Conservation (phyloP, 2,797 vertebrate species). For the Darevskia nairensis region DNA sequence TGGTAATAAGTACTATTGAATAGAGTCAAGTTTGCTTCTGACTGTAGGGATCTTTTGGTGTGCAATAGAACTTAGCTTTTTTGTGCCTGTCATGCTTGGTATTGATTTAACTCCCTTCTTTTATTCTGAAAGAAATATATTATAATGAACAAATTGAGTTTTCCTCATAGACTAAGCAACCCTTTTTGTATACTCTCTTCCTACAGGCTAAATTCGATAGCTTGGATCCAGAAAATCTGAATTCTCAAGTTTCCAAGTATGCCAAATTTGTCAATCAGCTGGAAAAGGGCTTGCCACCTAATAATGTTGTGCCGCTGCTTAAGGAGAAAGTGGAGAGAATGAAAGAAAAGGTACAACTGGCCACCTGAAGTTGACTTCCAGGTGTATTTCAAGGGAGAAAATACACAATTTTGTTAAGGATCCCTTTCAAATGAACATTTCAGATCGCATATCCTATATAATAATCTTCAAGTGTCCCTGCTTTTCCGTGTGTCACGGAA, state of each 20-base stretch:
- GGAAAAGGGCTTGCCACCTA: slow-evolving; percentile 86
- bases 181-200: slow-evolving; percentile 18
- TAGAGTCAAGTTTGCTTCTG: background rate
- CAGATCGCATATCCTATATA: background rate
- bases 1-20: background rate
- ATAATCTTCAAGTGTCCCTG: too few species aligned
- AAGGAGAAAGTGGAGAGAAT: slow-evolving; percentile 84
- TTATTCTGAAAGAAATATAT: too few species aligned
- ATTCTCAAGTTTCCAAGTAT: slow-evolving; percentile 82
- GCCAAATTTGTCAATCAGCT: slow-evolving; percentile 83
- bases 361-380: background rate
- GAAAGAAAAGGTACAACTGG: slow-evolving; percentile 82
- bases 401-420: background rate
- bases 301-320: slow-evolving; percentile 81
- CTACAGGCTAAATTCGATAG: slow-evolving; percentile 65
- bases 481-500: too few species aligned
- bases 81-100: background rate
- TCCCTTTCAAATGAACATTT: background rate
- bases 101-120: background rate
- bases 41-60: too few species aligned
- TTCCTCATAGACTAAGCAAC: background rate
- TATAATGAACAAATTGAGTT: background rate
- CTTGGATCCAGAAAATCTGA: slow-evolving; percentile 83
- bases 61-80: background rate
- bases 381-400: background rate